Evolutionary conservation across 2,888 invertebrate species (phyloP).

Genomic region (Plagiodera versicolora): DNA sequence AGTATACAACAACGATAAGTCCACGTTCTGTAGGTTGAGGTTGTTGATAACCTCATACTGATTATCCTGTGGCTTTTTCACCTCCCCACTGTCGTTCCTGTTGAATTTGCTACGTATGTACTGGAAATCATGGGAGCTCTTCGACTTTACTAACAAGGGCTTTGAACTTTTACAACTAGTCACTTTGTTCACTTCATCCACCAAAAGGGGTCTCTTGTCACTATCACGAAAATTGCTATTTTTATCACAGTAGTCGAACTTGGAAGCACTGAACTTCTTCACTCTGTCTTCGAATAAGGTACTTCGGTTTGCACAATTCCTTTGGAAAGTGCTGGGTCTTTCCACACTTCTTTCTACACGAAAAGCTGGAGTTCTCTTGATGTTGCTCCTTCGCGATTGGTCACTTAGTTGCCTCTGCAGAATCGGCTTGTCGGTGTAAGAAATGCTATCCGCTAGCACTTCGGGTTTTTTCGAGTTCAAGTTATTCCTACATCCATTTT

Average conservation of each 20-base stretch:
- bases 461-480: slow-evolving; percentile 15
- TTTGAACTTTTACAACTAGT: slow-evolving; percentile 19
- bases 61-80: no score
- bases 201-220: slow-evolving; percentile 19
- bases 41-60: slow-evolving; percentile 14
- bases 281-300: slow-evolving; percentile 43
- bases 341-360: slow-evolving; percentile 54
- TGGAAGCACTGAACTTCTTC: slow-evolving; percentile 43
- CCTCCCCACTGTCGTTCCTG: slow-evolving; percentile 15
- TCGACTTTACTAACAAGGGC: slow-evolving; percentile 41
- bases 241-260: slow-evolving; percentile 41
- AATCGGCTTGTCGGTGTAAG: slow-evolving; percentile 23
- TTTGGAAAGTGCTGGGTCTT: slow-evolving; percentile 34
- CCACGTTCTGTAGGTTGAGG: slow-evolving; percentile 31
- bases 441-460: slow-evolving; percentile 11
- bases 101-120: slow-evolving; percentile 45
- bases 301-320: slow-evolving; percentile 36
- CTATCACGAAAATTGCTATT: slow-evolving; percentile 28
- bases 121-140: slow-evolving; percentile 44
- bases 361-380: slow-evolving; percentile 63
- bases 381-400: slow-evolving; percentile 52
- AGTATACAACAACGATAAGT: slow-evolving; percentile 44
- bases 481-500: slow-evolving; percentile 31
- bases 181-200: slow-evolving; percentile 15
- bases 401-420: slow-evolving; percentile 53